A percentile compares a stretch with the other conserved stretches of the same genome.
These are phyloP conservation scores for Drosophila paramelanica DNA, from an alignment of 2,888 invertebrate species.

Conservation along the genomic window DNA sequence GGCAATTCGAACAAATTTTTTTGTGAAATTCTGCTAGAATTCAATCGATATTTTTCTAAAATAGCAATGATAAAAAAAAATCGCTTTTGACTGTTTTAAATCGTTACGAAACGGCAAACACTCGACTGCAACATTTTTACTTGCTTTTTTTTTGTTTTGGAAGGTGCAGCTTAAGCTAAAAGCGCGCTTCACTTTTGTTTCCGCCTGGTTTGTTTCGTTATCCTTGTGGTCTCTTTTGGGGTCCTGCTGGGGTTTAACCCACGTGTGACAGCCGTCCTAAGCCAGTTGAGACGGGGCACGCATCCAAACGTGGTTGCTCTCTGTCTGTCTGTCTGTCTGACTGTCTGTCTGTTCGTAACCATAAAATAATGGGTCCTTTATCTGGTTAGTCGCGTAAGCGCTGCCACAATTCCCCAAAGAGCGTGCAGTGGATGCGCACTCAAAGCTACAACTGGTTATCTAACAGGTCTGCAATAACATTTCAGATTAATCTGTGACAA, in stretches of 20 bases:
- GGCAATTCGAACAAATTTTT: too few relatives aligned
- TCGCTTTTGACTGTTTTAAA: too few relatives aligned
- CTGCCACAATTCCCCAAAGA: background rate
- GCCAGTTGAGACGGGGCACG: constrained; percentile 45
- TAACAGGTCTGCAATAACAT: background rate
- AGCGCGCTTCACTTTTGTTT: constrained; percentile 5
- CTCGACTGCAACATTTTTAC: too few relatives aligned
- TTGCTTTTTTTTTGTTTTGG: too few relatives aligned
- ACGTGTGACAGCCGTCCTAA: constrained; percentile 48
- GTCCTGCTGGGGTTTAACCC: constrained; percentile 3
- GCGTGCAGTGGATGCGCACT: background rate
- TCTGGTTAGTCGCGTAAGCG: constrained; percentile 2
- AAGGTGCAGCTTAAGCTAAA: background rate
- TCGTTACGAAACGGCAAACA: too few relatives aligned
- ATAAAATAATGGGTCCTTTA: constrained; percentile 15
- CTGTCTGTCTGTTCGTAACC: constrained; percentile 1
- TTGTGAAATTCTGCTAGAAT: too few relatives aligned
- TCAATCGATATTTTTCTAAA: too few relatives aligned
- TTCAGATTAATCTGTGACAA: background rate
- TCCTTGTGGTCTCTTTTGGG: constrained; percentile 6
- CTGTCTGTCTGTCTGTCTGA: background rate
- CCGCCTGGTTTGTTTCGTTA: constrained; percentile 12
- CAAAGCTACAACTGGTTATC: background rate
- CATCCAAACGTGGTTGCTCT: background rate
- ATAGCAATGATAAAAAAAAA: too few relatives aligned